These are phyloP conservation scores for Chymomyza caudatula DNA, from an alignment of 2,888 invertebrate genomes.

Conservation along the genomic window DNA sequence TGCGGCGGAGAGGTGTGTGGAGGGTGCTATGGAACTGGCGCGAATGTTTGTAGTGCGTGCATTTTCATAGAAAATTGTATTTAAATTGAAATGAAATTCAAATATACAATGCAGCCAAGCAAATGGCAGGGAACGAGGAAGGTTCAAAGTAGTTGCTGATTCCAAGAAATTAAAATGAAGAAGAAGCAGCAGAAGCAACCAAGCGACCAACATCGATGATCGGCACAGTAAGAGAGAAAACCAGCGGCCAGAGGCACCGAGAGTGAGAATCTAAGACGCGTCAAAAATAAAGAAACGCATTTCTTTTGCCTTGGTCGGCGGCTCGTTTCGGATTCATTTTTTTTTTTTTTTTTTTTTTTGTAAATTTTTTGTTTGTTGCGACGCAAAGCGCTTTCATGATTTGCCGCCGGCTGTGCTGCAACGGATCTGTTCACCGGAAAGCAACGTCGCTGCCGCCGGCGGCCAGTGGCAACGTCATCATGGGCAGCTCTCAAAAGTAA, in stretches of 20 bases:
- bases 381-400: constrained; percentile 59
- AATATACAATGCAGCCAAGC: constrained; percentile 63
- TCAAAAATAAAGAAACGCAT: constrained; percentile 68
- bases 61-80: constrained; percentile 72
- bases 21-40: not conserved
- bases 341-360: constrained; percentile 12
- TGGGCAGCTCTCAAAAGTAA: no score
- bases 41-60: constrained; percentile 56
- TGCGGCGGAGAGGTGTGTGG: not conserved
- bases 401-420: constrained; percentile 58
- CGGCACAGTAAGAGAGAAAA: not conserved
- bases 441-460: constrained; percentile 35
- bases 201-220: constrained; percentile 14
- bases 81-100: constrained; percentile 71
- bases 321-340: constrained; percentile 19
- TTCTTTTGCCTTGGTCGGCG: constrained; percentile 46
- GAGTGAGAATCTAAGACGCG: constrained; percentile 60
- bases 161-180: constrained; percentile 62
- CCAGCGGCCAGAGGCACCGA: not conserved
- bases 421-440: constrained; percentile 59
- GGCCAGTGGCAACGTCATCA: constrained; percentile 5
- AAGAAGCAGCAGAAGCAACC: constrained; percentile 8
- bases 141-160: constrained; percentile 68
- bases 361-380: constrained; percentile 30
- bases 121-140: constrained; percentile 26